Conservation (phyloP, 2,888 invertebrate species). For the Plemyria rubiginata region DNA sequence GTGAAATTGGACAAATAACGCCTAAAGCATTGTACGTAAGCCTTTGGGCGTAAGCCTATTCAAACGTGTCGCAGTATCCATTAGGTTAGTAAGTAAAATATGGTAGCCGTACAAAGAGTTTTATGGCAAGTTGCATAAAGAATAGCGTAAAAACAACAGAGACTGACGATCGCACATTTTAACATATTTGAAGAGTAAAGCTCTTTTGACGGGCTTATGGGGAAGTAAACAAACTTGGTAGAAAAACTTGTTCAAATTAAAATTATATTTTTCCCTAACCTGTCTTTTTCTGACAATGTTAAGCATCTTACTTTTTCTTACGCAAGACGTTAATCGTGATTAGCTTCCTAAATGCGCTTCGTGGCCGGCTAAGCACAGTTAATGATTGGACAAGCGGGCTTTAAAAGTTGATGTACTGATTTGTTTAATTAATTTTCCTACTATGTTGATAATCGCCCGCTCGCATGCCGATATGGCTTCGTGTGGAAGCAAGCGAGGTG, state of each 20-base stretch:
- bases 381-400: background rate
- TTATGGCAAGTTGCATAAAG: background rate
- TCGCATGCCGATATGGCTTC: conserved; percentile 19
- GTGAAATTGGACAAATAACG: background rate
- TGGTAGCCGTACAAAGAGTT: background rate
- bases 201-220: no score
- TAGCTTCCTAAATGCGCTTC: no score
- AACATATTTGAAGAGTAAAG: no score
- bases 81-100: background rate
- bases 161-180: no score
- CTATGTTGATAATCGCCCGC: conserved; percentile 14
- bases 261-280: no score
- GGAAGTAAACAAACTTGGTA: no score
- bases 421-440: conserved; percentile 10
- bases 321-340: no score
- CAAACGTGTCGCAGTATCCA: background rate
- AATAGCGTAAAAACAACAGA: background rate
- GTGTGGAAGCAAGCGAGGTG: conserved; percentile 10
- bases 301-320: no score
- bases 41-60: background rate
- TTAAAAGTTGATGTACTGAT: conserved; percentile 14
- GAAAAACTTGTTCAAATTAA: no score
- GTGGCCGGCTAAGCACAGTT: background rate
- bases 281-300: no score
- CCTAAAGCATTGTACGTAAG: background rate